Base-by-base conservation (phyloP, 2,797 vertebrate genomes). In the Eupleurogrammus muticus region DNA sequence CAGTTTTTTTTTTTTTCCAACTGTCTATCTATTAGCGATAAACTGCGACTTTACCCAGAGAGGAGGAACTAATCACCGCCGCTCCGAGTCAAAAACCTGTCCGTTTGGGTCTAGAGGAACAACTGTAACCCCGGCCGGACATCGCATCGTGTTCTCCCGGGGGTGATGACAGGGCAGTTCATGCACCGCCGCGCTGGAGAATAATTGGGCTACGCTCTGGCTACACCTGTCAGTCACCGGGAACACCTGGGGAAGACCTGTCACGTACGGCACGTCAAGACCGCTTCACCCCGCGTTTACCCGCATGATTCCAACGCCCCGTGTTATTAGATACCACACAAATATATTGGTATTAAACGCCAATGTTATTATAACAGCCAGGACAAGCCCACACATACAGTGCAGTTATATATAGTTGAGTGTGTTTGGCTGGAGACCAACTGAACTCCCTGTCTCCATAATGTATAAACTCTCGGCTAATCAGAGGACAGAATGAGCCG, bases 121-220 rank as follows among this genome's bases (percentile, higher is more conserved):
- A 47, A n/a, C 19, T 54, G 47, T 46, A 63, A 63, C 35, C 46
- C 40, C 46, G 49, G 36, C 3, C 21, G 70, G 66, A 58, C 49
- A 46, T 69, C 48, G 56, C 54, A 66, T 44, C 19, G 46, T 49
- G 20, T 74, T 66, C 60, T 76, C 72, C 57, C 77, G n/a, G 46
- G 50, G 17, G 65, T 71, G 65, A 82, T 79, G 73, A 80, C 80
- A 54, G 74, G 73, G 61, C 54, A 73, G 48, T 59, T 52, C 53
- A 65, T 67, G 54, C 55, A 57, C 34, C 54, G 66, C 63, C 67
- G 36, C 21, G 48, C 49, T 68, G 62, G 20, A 35, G 42, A 72
- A 55, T 82, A 74, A 84, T 80, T 78, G 77, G 69, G 62, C 51
- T 48, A 70, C 70, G 63, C n/a, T 50, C 46, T 16, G 51, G 50